Base-by-base conservation (phyloP, 2,888 invertebrate species). In the Cerastis rubricosa region DNA sequence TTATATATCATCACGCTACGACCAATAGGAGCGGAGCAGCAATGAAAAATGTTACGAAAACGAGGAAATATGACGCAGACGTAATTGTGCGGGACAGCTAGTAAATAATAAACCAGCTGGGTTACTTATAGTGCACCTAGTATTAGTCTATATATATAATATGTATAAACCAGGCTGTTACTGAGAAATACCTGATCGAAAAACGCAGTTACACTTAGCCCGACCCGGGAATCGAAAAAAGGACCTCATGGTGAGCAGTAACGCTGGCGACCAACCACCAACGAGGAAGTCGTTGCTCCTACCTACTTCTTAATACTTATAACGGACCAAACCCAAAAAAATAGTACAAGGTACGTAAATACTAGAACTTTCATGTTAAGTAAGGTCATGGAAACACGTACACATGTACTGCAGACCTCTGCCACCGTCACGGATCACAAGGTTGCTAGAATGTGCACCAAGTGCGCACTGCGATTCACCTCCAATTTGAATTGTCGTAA, bases 351-450 rank as follows among this genome's bases (percentile, higher is more conserved):
- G 7, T 57, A 49, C 45, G 19, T 19, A 61, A 61, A 29, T 35
- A 79, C 40, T 35, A 43, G 9, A 59, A 35, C 83, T 77, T 85
- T 83, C 67, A 54, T 45, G 12, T 70, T 57, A 12, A 54, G 67
- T 71, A 83, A 83, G 84, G 83, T 83, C 72, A 83, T 59, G 83
- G 49, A 35, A 61, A 70, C 70, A 45, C 49, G 59, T 69, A 64
- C 12, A 12, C 47, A 35, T 19, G 9, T n/a, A 25, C 61, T 22
- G n/a, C 29, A 19, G 35, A 14, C 22, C 49, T 45, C 25, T 7
- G 19, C 8, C 25, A 61, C 22, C 71, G 68, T 57, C 70, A 69
- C 72, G 6, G 78, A 71, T 71, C 70, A 49, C 83, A 86, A 83
- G 84, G 86, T 61, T 61, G 35, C 72, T 83, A 73, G 78, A 83